Evolutionary conservation across 2,888 invertebrate genomes (phyloP).

Genomic region (Ceraclea dissimilis): DNA sequence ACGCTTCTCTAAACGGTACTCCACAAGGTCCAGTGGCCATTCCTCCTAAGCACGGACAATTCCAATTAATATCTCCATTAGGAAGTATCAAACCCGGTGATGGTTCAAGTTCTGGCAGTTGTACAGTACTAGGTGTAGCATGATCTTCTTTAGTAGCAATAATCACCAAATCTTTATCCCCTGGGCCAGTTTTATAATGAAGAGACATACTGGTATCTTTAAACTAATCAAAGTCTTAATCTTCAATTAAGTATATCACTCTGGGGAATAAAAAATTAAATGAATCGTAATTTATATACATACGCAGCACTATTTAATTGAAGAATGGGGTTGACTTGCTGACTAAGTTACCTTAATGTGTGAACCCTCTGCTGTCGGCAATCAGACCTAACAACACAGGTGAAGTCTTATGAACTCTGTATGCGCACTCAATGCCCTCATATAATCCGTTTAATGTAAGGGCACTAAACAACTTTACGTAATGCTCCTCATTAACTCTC

Average conservation of each 20-base stretch:
- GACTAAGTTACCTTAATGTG: slow-evolving; percentile 30
- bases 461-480: slow-evolving; percentile 50
- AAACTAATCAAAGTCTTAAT: too few relatives aligned
- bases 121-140: slow-evolving; percentile 59
- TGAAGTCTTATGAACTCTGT: slow-evolving; percentile 46
- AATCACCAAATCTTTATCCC: slow-evolving; percentile 75
- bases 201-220: slow-evolving; percentile 34
- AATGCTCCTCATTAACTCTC: slow-evolving; percentile 46
- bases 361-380: slow-evolving; percentile 35
- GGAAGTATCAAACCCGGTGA: slow-evolving; percentile 74
- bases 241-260: too few relatives aligned
- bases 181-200: slow-evolving; percentile 40
- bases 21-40: slow-evolving; percentile 97
- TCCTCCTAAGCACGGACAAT: slow-evolving; percentile 94
- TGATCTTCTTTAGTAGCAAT: slow-evolving; percentile 78
- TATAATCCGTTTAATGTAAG: slow-evolving; percentile 45
- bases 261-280: too few relatives aligned
- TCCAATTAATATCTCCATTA: slow-evolving; percentile 92
- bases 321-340: too few relatives aligned
- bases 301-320: too few relatives aligned
- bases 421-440: slow-evolving; percentile 44
- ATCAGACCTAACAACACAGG: slow-evolving; percentile 33
- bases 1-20: slow-evolving; percentile 85
- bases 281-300: too few relatives aligned
- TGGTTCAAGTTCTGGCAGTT: slow-evolving; percentile 63